Conservation (phyloP, 2,113 vertebrate species). For the Agelaius phoeniceus region DNA sequence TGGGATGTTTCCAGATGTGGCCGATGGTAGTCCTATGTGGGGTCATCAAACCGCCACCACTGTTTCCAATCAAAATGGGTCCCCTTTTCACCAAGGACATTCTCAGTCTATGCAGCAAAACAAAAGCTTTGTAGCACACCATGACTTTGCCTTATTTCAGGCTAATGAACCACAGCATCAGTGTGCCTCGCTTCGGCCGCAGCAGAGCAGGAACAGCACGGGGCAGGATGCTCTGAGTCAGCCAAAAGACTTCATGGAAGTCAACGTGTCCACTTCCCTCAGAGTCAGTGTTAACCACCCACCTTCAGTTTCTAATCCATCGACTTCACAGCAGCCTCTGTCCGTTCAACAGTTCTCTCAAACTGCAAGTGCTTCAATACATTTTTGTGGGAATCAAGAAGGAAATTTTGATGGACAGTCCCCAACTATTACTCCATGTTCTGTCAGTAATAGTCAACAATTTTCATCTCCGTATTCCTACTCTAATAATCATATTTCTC, state of each 20-base stretch:
- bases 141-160: slow-evolving; percentile 90
- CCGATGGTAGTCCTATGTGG: slow-evolving; percentile 93
- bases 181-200: slow-evolving; percentile 73
- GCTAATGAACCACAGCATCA: slow-evolving; percentile 81
- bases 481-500: slow-evolving; percentile 83
- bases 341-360: slow-evolving; percentile 82
- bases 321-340: slow-evolving; percentile 79
- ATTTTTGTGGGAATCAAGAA: slow-evolving; percentile 81
- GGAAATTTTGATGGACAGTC: slow-evolving; percentile 78
- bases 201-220: slow-evolving; percentile 76
- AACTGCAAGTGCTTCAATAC: slow-evolving; percentile 75
- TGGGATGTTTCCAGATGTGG: slow-evolving; percentile 89
- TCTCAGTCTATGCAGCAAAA: slow-evolving; percentile 85
- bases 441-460: slow-evolving; percentile 80
- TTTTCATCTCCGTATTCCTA: slow-evolving; percentile 89
- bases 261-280: slow-evolving; percentile 77
- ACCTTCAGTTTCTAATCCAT: slow-evolving; percentile 70
- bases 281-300: slow-evolving; percentile 79
- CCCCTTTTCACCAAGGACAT: slow-evolving; percentile 86
- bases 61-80: slow-evolving; percentile 81
- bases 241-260: slow-evolving; percentile 85
- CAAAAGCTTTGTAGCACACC: slow-evolving; percentile 85
- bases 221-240: slow-evolving; percentile 77
- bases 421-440: slow-evolving; percentile 85
- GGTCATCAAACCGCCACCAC: slow-evolving; percentile 84